These are phyloP conservation scores for Aldabrachelys gigantea DNA, from an alignment of 2,113 vertebrate species.

Conservation along the genomic window DNA sequence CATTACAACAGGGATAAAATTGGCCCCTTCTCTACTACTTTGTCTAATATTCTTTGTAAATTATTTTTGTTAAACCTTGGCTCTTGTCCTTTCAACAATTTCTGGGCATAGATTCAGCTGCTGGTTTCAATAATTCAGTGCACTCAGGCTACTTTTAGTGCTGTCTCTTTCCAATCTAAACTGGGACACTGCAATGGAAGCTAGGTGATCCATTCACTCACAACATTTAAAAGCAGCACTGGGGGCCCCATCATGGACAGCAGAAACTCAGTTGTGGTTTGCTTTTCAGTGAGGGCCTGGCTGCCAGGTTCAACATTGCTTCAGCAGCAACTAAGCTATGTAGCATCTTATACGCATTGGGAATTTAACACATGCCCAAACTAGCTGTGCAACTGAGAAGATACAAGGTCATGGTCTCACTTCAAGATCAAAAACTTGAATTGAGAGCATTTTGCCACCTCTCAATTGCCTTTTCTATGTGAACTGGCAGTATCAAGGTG, in stretches of 20 bases:
- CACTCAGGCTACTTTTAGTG: neutral
- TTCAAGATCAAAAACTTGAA: neutral
- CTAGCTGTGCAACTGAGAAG: neutral
- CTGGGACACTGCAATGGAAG: neutral
- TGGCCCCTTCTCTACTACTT: neutral
- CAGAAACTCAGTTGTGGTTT: neutral
- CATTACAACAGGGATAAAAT: neutral
- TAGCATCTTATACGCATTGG: neutral
- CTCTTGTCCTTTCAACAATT: neutral
- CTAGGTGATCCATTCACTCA: rapidly evolving
- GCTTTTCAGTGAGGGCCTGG: neutral
- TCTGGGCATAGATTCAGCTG: neutral
- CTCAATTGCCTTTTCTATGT: neutral
- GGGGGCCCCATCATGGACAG: neutral
- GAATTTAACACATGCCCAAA: neutral
- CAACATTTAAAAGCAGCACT: neutral
- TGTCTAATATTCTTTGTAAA: neutral
- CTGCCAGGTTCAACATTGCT: neutral
- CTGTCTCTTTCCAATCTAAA: neutral
- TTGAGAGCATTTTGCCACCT: neutral
- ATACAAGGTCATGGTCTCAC: neutral
- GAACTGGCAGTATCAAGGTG: neutral
- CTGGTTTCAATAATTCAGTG: neutral
- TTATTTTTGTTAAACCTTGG: neutral
- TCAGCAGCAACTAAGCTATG: neutral